phyloP scores from a whole-genome alignment of 2,113 vertebrate genomes.

The Lycaon pictus region DNA sequence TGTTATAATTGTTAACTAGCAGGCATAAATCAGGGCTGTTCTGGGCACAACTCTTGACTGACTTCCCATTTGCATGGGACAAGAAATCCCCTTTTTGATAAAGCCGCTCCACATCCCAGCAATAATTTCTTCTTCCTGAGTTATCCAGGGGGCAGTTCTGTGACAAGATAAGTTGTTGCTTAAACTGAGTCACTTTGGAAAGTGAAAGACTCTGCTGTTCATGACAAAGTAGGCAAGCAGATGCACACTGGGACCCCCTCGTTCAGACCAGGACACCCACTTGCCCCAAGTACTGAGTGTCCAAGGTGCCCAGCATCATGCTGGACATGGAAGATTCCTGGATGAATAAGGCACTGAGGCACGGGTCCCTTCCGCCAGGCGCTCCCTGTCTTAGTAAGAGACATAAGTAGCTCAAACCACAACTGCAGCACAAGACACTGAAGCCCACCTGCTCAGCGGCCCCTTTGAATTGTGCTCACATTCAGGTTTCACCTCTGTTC shows the following conservation, averaged over 20 bases:
- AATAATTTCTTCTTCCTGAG: not conserved
- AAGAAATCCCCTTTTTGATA: not conserved
- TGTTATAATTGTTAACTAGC: not conserved
- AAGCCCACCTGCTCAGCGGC: not conserved
- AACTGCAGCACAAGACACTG: rapidly evolving
- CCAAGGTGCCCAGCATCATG: rapidly evolving
- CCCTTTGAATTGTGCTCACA: not conserved
- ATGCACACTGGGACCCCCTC: rapidly evolving
- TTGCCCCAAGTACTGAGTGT: rapidly evolving
- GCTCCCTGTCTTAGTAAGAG: not conserved
- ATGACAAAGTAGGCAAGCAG: not conserved
- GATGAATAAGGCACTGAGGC: not conserved
- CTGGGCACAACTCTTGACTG: not conserved
- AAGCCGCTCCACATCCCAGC: not conserved
- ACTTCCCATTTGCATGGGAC: not conserved
- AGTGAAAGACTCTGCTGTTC: not conserved
- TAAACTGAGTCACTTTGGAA: not conserved
- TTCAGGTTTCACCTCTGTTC: not conserved
- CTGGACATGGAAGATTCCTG: not conserved
- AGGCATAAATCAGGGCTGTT: not conserved
- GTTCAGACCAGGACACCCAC: not conserved
- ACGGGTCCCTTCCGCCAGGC: rapidly evolving
- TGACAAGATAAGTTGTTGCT: not conserved
- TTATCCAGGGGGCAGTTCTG: not conserved
- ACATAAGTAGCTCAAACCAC: not conserved